Base-by-base conservation (phyloP, 2,888 invertebrate species). In the Hipparchia sbordonii region DNA sequence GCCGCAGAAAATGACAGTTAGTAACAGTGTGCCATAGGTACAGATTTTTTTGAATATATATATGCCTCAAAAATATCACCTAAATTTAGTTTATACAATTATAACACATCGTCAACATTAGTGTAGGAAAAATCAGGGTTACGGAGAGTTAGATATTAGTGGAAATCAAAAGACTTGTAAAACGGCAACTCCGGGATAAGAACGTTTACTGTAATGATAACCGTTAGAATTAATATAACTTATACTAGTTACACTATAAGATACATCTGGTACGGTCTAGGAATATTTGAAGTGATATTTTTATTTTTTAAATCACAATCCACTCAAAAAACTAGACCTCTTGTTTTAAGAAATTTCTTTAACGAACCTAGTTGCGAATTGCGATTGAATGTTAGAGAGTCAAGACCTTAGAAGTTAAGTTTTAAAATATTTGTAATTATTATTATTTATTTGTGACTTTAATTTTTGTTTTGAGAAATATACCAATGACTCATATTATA, bases 91-190 rank as follows among this genome's bases (percentile, higher is more conserved):
- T 48, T 4, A 48, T 7, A 1, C 6, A 48, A 48, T 1, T 48
- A 48, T 48, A 48, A 48, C 48, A 48, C 48, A 6, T 48, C 2
- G 48, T 48, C 6, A 51, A 63, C 39, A 23, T 33, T 33, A 65
- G 10, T 33, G 9, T 33, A 62, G 61, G 8, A 13, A 33, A 8
- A 6, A 62, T 48, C 48, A 48, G 48, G 46, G 62, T 48, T 46
- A 57, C 2, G 1, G 5, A 60, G n/a, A 60, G n/a, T 9, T 74
- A 74, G 70, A 76, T 72, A 72, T 72, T 74, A 74, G 57, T 62
- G 8, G 70, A 71, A 72, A 76, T 65, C n/a, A 51, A 74, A 76
- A 76, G 74, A 76, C 74, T 74, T 68, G 60, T 33, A 33, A 51
- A 51, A 61, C 45, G 45, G 72, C 66, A 74, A 71, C 68, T 69